These are phyloP conservation scores for Zosterops borbonicus DNA, from an alignment of 2,113 vertebrate genomes.

Conservation along the genomic window DNA sequence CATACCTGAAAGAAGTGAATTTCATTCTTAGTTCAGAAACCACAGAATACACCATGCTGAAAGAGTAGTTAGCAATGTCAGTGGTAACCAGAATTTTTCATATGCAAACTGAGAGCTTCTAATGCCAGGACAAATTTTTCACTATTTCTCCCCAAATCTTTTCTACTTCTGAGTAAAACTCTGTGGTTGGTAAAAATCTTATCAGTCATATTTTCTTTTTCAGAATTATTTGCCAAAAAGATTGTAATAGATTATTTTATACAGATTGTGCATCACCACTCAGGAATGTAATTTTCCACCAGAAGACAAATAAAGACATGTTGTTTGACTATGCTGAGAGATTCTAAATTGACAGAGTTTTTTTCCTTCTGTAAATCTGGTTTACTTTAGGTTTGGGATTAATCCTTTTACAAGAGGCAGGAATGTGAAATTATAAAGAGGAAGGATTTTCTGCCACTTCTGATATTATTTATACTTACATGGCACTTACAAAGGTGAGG, in stretches of 20 bases:
- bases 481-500: background rate
- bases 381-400: background rate
- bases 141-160: background rate
- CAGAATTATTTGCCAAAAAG: background rate
- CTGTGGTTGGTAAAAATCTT: background rate
- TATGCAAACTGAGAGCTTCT: background rate
- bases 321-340: background rate
- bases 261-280: background rate
- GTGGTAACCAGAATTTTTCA: background rate
- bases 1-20: background rate
- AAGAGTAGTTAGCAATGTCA: background rate
- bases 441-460: background rate
- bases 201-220: background rate
- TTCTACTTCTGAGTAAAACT: background rate
- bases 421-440: background rate
- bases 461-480: background rate
- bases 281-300: background rate
- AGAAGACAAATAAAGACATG: background rate
- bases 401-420: background rate
- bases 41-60: background rate
- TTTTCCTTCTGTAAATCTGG: background rate
- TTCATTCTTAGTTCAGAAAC: background rate
- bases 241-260: background rate
- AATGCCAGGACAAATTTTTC: background rate
- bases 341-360: background rate